Evolutionary conservation across 2,113 vertebrate species (phyloP).

Genomic region (Myxocyprinus asiaticus): DNA sequence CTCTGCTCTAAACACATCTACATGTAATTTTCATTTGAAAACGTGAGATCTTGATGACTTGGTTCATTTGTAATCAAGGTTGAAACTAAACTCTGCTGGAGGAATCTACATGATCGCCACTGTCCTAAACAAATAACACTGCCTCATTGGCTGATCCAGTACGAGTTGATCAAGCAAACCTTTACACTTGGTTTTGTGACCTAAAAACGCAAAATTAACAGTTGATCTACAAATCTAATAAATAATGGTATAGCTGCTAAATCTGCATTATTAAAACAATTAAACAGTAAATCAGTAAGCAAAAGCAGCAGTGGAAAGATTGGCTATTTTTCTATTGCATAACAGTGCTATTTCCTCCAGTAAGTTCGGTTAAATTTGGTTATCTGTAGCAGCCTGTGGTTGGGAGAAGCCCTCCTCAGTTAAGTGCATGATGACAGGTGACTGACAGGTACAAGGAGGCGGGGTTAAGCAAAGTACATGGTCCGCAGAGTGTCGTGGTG

Average conservation of each 20-base stretch:
- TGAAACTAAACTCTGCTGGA: not conserved
- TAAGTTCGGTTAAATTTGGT: constrained; percentile 49
- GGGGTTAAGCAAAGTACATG: constrained; percentile 76
- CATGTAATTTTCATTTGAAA: not conserved
- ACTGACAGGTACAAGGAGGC: constrained; percentile 52
- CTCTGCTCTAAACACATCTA: not conserved
- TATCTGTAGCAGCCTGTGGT: constrained; percentile 40
- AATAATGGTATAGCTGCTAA: constrained; percentile 33
- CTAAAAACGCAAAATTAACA: constrained; percentile 52
- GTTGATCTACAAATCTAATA: constrained; percentile 31
- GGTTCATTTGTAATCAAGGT: too few relatives aligned
- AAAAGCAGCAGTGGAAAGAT: constrained; percentile 69
- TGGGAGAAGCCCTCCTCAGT: constrained; percentile 30
- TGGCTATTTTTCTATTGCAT: constrained; percentile 92
- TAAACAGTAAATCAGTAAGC: constrained; percentile 15
- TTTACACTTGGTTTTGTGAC: constrained; percentile 52
- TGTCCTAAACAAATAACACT: constrained; percentile 8
- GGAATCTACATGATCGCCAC: not conserved
- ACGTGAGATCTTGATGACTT: too few relatives aligned
- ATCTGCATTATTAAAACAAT: constrained; percentile 45
- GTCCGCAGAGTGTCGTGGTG: constrained; percentile 78
- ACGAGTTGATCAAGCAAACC: not conserved
- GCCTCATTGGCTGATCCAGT: constrained; percentile 14
- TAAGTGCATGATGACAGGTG: constrained; percentile 71
- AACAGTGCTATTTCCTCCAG: constrained; percentile 83